Conservation (phyloP, 2,797 vertebrate species). For the Anabacerthia variegaticeps region DNA sequence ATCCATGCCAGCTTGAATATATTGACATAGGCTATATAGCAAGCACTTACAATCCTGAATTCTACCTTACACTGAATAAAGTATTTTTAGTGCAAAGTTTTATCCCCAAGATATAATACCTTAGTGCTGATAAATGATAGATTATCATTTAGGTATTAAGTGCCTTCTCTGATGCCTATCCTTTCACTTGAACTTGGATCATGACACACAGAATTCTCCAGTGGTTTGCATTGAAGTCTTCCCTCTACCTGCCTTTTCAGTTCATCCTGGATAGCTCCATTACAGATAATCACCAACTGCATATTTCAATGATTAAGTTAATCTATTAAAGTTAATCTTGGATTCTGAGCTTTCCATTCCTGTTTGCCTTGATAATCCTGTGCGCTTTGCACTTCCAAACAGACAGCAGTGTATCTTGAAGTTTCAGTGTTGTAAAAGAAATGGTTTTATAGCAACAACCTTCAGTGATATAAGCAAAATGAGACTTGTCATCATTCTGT, state of each 20-base stretch:
- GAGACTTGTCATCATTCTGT: constrained; percentile 63
- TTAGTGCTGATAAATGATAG: background rate
- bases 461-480: constrained; percentile 42
- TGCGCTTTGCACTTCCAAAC: background rate
- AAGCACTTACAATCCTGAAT: background rate
- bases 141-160: background rate
- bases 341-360: constrained; percentile 6
- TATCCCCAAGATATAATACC: background rate
- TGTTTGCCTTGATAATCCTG: constrained; percentile 4
- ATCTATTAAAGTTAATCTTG: constrained; percentile 25
- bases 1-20: background rate
- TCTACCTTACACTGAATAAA: background rate
- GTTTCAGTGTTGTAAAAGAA: background rate
- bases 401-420: background rate
- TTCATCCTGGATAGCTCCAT: background rate
- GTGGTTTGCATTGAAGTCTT: background rate
- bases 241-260: background rate
- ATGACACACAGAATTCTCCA: background rate
- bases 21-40: background rate
- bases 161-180: background rate
- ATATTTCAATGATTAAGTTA: background rate
- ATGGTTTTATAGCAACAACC: background rate
- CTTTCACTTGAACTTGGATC: background rate
- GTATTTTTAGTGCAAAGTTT: background rate
- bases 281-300: background rate